Evolutionary conservation across 2,113 vertebrate genomes (phyloP), one percentile per base, ranked within the genome.

Genomic region (Entomyzon cyanotis): DNA sequence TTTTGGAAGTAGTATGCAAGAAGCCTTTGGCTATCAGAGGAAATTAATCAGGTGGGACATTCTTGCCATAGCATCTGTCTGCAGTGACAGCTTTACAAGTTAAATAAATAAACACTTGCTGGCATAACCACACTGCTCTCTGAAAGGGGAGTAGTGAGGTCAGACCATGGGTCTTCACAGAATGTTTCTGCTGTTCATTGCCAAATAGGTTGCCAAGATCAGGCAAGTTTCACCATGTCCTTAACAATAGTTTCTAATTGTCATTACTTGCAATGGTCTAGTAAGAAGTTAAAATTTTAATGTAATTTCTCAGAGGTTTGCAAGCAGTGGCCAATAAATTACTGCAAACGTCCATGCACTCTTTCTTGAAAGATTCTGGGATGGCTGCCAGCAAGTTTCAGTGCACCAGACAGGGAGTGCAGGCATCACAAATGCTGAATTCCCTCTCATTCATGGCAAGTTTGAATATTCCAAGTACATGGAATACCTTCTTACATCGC

Each of bases 331-430:
- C 47, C 23, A 94, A 23, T 86, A 58, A 93, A 84, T 83, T 94
- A 84, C 62, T 81, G 58, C 84, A 83, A 50, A 75, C 0, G 0
- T 86, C 76, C 69, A 22, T 79, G 31, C 68, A 67, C 19, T 77
- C 55, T 84, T 95, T 70, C 42, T 87, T 94, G 49, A 92, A 84
- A 87, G 71, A n/a, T 69, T 91, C 67, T 95, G 82, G 91, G 90
- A 80, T 60, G 70, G 53, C 56, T 83, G 84, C 90, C 91, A 92
- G 39, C 75, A 84, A 82, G 55, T 77, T 93, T 75, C 75, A 94
- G 41, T 83, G 73, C 50, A 75, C 53, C 47, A 79, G 31, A 65
- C 44, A 46, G 35, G 58, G 19, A 53, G 27, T 70, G 53, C 75
- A 95, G 71, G 85, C 70, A 65, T 49, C 76, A 67, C 42, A 70